Percentiles rank a stretch among this genome's conserved stretches.
phyloP scores from a whole-genome alignment of 2,113 vertebrate species.

The Aepyceros melampus region DNA sequence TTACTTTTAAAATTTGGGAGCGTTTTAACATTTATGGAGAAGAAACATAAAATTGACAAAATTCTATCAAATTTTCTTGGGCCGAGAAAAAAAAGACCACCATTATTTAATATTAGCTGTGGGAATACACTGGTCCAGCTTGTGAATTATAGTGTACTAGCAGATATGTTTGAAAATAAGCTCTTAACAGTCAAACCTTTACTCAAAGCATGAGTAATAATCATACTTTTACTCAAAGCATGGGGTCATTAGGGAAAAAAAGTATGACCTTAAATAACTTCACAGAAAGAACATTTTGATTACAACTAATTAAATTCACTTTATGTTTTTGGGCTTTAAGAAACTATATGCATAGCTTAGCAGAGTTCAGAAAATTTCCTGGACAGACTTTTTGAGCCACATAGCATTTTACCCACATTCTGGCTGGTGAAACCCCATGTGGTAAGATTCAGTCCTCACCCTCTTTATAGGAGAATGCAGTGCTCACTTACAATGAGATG shows the following conservation, averaged over 20 bases:
- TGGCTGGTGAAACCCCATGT: not conserved
- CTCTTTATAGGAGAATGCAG: not conserved
- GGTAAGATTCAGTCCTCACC: not conserved
- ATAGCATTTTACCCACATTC: not conserved
- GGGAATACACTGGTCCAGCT: not conserved
- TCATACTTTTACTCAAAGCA: conserved; percentile 9
- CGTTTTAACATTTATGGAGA: not conserved
- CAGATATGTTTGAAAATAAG: conserved; percentile 1
- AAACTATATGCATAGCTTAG: conserved; percentile 6
- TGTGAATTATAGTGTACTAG: not conserved
- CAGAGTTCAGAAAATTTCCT: conserved; percentile 22
- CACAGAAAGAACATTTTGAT: conserved; percentile 18
- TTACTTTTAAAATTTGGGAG: conserved; percentile 21
- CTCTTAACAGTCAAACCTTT: not conserved
- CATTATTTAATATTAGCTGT: conserved; percentile 15
- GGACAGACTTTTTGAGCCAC: not conserved
- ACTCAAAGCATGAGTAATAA: not conserved
- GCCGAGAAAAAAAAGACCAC: not conserved
- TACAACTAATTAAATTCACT: conserved; percentile 8
- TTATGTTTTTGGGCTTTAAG: conserved; percentile 2
- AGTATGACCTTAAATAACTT: not conserved
- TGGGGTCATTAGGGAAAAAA: not conserved
- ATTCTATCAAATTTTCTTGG: not conserved
- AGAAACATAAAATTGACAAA: conserved; percentile 20
- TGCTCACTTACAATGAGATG: conserved; percentile 18